Evolutionary conservation across 2,888 invertebrate species (phyloP).

Genomic region (Mimas tiliae): DNA sequence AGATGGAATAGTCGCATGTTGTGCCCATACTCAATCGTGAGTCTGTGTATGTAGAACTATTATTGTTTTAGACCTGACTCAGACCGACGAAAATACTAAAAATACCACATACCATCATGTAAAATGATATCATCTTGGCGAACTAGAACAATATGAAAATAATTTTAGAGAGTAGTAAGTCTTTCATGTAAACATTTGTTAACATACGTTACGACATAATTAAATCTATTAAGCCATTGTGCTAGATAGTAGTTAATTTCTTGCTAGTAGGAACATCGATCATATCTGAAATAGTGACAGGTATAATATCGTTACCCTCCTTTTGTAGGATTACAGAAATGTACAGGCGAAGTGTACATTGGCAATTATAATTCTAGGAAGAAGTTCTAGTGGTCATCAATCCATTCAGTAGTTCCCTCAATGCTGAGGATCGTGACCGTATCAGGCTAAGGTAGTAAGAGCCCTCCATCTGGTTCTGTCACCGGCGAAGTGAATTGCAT

Average conservation of each 20-base stretch:
- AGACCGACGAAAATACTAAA: not conserved
- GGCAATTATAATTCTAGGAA: slow-evolving; percentile 4
- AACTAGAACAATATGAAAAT: not conserved
- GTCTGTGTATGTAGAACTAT: slow-evolving; percentile 27
- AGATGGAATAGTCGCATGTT: slow-evolving; percentile 55
- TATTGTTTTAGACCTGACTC: slow-evolving; percentile 20
- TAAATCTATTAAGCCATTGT: slow-evolving; percentile 15
- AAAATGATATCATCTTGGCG: slow-evolving; percentile 8
- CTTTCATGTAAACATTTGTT: not conserved
- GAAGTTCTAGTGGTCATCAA: no score
- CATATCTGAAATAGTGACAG: slow-evolving; percentile 12
- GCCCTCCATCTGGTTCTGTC: no score
- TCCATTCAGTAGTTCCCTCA: no score
- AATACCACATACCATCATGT: not conserved
- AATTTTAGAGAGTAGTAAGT: slow-evolving; percentile 7
- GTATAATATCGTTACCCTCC: slow-evolving; percentile 18
- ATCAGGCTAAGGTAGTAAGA: no score
- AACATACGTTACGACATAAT: not conserved
- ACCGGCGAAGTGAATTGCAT: no score
- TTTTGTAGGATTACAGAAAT: slow-evolving; percentile 14
- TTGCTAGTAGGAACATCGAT: slow-evolving; percentile 11
- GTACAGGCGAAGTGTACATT: not conserved
- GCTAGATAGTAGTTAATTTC: not conserved
- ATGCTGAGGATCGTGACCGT: no score
- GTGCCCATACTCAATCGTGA: slow-evolving; percentile 45